Evolutionary conservation across 2,888 invertebrate species (phyloP), one percentile per base, ranked within the genome.

Genomic region (Panzeria rudis): DNA sequence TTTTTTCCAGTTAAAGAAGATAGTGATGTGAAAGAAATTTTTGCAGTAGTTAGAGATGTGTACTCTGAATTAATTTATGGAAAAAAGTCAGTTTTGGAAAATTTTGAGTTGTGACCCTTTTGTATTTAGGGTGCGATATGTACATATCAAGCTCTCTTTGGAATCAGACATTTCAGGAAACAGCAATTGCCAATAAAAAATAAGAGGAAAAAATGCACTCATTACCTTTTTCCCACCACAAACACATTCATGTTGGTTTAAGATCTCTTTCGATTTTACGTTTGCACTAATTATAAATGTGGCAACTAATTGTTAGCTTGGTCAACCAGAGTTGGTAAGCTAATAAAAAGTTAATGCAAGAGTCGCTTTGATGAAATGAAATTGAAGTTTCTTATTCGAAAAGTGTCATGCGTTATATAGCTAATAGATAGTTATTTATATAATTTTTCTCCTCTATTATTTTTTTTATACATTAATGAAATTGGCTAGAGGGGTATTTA

Each of bases 331-430:
- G 71, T 66, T 38, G 38, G 47, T 56, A 71, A 59, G 71, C 47
- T 66, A 71, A 83, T 64, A 71, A 25, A 35, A 64, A 50, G 38
- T 71, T 69, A 82, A 62, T 69, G 69, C 17, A 75, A 69, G 61
- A 62, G 54, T 76, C 9, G 23, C 38, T 61, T 29, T 11, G 23
- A 56, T 56, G 20, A 20, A 20, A 44, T 15, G 3, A 9, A 23
- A 38, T 32, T 20, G 4, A 23, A 54, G 7, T 13, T 44, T 50
- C 38, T 5, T 13, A 35, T 50, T 59, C 68, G 32, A 47, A 6
- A 35, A 72, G 64, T 47, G 15, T 6, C 32, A 44, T 79, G 44
- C 25, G 2, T 23, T 54, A 29, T 64, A 29, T 62, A n/a, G 7
- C 13, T 41, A 35, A 23, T 44, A 54, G n/a, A n/a, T n/a, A 54